A percentile compares a stretch with the other conserved stretches of the same genome.
These are phyloP conservation scores for Nothoprocta pentlandii DNA, from an alignment of 2,113 vertebrate species.

Conservation along the genomic window DNA sequence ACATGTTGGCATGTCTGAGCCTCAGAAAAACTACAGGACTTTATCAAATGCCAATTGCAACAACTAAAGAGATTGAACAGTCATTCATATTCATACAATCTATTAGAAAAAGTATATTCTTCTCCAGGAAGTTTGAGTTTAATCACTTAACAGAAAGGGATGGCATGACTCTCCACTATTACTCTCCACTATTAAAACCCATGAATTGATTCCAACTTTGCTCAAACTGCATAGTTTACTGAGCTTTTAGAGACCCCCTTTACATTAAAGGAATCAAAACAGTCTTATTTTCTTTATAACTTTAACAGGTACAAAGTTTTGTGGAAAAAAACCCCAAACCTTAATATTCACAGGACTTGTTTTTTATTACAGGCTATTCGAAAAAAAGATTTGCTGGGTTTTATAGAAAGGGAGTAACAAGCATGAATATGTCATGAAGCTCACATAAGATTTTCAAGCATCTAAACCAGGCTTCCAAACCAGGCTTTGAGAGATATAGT, in stretches of 20 bases:
- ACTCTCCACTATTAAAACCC: neutral
- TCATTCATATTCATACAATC: neutral
- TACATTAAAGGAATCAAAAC: neutral
- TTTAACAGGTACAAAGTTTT: neutral
- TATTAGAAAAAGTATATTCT: neutral
- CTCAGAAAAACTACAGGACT: neutral
- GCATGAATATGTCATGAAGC: neutral
- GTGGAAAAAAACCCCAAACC: neutral
- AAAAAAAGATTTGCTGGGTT: neutral
- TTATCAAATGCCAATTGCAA: neutral
- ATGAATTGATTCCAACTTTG: neutral
- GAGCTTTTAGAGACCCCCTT: neutral
- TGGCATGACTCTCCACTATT: neutral
- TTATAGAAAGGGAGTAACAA: neutral
- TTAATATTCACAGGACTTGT: neutral
- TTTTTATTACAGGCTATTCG: neutral
- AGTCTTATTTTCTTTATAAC: neutral
- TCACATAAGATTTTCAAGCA: neutral
- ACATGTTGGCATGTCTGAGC: neutral
- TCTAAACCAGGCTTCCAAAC: neutral
- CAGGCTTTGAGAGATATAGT: neutral
- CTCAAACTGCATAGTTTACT: neutral
- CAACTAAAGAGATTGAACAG: neutral
- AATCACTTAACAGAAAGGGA: neutral
- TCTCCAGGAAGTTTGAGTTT: neutral